Percentiles rank a stretch among this genome's conserved stretches.
Conservation (phyloP, 2,113 vertebrate genomes). For the Cairina moschata region DNA sequence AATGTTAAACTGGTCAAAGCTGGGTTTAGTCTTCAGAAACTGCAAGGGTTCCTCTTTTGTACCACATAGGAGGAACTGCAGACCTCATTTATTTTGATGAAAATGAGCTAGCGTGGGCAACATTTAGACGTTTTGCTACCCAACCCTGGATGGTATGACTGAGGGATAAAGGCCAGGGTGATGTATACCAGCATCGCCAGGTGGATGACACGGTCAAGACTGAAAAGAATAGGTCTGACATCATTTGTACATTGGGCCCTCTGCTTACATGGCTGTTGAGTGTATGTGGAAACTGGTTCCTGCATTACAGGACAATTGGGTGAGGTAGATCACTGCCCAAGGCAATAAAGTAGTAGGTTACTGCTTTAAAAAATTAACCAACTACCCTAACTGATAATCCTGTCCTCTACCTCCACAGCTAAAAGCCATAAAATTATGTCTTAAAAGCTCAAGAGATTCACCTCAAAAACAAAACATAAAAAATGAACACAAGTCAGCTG, state of each 20-base stretch:
- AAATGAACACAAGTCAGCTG: neutral
- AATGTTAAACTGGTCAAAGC: constrained; percentile 3
- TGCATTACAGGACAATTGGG: neutral
- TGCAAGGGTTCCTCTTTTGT: neutral
- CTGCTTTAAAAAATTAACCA: neutral
- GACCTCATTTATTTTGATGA: constrained; percentile 6
- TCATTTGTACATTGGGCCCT: neutral
- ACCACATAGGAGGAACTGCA: neutral
- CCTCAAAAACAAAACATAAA: neutral
- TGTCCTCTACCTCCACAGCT: neutral
- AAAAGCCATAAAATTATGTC: neutral
- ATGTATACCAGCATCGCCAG: neutral
- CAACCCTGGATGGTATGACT: neutral
- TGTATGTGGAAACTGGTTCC: neutral
- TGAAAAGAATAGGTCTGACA: neutral
- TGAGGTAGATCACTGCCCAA: neutral
- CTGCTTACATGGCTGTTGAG: neutral
- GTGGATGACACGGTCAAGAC: neutral
- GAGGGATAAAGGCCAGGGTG: neutral
- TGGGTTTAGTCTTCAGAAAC: neutral
- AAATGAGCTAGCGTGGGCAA: neutral
- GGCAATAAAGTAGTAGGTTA: neutral
- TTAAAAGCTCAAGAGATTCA: neutral
- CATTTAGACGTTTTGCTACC: neutral
- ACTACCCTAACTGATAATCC: neutral